phyloP scores from a whole-genome alignment of 2,888 invertebrate species.

The Alitta virens region DNA sequence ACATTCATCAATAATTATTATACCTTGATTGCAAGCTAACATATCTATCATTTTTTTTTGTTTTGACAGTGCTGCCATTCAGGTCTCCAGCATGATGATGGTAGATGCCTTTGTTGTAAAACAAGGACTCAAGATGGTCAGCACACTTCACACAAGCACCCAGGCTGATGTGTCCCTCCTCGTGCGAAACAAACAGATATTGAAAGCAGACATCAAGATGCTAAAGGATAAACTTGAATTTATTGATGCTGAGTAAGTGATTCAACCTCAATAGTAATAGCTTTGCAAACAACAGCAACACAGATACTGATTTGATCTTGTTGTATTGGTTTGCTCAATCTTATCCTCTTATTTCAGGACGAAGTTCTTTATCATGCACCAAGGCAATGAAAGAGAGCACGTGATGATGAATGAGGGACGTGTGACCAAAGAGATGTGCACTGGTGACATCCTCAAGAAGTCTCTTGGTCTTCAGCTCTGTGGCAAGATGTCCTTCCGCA shows the following conservation, averaged over 20 bases:
- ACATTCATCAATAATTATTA: too few species aligned
- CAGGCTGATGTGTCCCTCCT: constrained; percentile 73
- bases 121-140: constrained; percentile 78
- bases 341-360: constrained; percentile 32
- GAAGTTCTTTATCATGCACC: constrained; percentile 42
- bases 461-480: constrained; percentile 83
- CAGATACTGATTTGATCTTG: not conserved
- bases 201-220: constrained; percentile 73
- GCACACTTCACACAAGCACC: constrained; percentile 80
- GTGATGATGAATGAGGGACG: constrained; percentile 66
- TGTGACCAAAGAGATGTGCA: constrained; percentile 59
- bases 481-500: constrained; percentile 66
- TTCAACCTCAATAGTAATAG: not conserved
- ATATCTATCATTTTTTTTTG: too few species aligned
- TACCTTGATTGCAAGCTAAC: too few species aligned
- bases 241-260: constrained; percentile 66
- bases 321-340: not conserved
- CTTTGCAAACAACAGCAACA: not conserved
- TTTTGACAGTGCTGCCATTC: constrained; percentile 72
- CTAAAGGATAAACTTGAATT: constrained; percentile 84
- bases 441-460: constrained; percentile 63
- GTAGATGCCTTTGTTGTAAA: constrained; percentile 77
- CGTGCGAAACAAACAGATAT: constrained; percentile 74
- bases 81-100: constrained; percentile 80
- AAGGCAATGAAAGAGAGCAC: constrained; percentile 65